Evolutionary conservation across 2,113 vertebrate genomes (phyloP), one percentile per base, ranked within the genome.

Genomic region (Colius striatus): DNA sequence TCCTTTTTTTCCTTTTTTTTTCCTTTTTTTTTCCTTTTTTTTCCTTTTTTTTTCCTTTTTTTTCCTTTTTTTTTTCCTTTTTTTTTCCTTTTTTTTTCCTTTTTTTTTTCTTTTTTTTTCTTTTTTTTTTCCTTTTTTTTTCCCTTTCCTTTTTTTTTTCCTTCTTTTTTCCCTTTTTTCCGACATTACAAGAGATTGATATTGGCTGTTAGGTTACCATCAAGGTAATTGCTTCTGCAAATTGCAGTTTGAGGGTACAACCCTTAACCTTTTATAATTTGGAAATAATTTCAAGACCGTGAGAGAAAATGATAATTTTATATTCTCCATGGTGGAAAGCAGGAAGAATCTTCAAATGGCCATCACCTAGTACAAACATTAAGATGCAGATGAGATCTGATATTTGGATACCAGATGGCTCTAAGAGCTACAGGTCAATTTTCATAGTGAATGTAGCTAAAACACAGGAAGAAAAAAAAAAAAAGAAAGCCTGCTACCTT

Each of bases 261-360:
- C 48, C 22, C 73, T 70, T 74, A 86, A 54, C 29, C 34, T 71
- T 72, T 89, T 29, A 15, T 78, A 90, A 92, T 89, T 80, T 75
- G 75, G 77, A 53, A 85, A 89, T 50, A 26, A 45, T 93, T 94
- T 84, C 58, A 43, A 76, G 90, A 79, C 47, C 45, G 80, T 77
- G 61, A 55, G 75, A 73, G 53, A 65, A 74, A 78, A 25, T 47
- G 8, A 45, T 26, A 13, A 78, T 77, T 50, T 84, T 71, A 38
- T n/a, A 62, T 76, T 72, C 67, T 22, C 54, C 48, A 27, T n/a
- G 34, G 22, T 47, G 34, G 25, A 19, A 65, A 78, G 57, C 32
- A 54, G 34, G 57, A 92, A 71, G 51, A 58, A 41, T 54, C 43
- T 60, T 66, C 60, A 43, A 12, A 70, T 60, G 11, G 58, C 8